phyloP scores from a whole-genome alignment of 2,888 invertebrate genomes.

The Elmis aenea region DNA sequence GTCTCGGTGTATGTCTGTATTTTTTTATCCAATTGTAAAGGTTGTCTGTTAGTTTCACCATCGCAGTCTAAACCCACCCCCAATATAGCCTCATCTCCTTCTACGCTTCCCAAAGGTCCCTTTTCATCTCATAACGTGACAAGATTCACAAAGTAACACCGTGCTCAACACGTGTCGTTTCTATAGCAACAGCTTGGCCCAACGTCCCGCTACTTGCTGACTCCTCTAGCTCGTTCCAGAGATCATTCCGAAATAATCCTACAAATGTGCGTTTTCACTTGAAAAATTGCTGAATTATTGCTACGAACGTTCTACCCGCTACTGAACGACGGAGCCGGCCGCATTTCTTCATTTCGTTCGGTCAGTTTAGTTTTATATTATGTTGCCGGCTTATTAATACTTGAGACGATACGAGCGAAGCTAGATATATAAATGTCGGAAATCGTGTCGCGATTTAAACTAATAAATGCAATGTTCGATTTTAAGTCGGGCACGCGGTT shows the following conservation, averaged over 20 bases:
- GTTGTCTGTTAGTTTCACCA: slow-evolving; percentile 29
- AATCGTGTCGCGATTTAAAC: too few species aligned
- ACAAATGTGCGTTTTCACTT: slow-evolving; percentile 37
- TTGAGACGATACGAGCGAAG: too few species aligned
- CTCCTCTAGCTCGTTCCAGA: slow-evolving; percentile 36
- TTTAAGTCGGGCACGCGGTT: too few species aligned
- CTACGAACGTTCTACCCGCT: slow-evolving; percentile 24
- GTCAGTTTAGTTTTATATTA: slow-evolving; percentile 12
- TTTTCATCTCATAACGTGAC: slow-evolving; percentile 49
- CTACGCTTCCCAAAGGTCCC: slow-evolving; percentile 42
- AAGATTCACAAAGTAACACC: slow-evolving; percentile 48
- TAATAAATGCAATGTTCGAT: too few species aligned
- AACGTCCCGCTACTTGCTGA: slow-evolving; percentile 40
- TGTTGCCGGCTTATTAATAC: too few species aligned
- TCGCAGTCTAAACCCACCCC: slow-evolving; percentile 32
- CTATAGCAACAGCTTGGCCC: slow-evolving; percentile 46
- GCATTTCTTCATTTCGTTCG: slow-evolving; percentile 11
- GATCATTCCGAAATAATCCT: slow-evolving; percentile 41
- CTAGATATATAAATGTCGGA: too few species aligned
- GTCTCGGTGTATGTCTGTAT: slow-evolving; percentile 21
- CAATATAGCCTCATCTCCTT: slow-evolving; percentile 33
- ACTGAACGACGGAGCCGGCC: slow-evolving; percentile 13
- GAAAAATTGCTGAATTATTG: slow-evolving; percentile 34
- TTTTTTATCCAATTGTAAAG: slow-evolving; percentile 28
- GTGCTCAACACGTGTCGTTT: slow-evolving; percentile 48